Evolutionary conservation across 2,888 invertebrate genomes (phyloP), one percentile per base, ranked within the genome.

Genomic region (Neuroscelio doddi): DNA sequence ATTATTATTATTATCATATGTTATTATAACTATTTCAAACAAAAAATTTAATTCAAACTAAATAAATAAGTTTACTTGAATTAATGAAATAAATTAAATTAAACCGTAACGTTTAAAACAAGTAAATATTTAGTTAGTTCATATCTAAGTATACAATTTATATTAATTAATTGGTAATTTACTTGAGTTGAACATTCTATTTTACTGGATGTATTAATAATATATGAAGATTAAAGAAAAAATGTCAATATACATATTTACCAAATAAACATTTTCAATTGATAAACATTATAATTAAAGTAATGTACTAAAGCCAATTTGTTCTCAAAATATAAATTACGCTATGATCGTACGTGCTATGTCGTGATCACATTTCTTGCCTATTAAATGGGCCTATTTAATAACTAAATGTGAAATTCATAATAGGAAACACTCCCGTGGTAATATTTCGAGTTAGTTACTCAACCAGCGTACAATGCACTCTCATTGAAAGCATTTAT

Each of bases 391-490:
- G 15, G 38, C 44, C 41, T 46, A 45, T 53, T 55, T 55, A 61
- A 61, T 49, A 21, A 44, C 61, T 52, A 34, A 38, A 27, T 45
- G 29, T 32, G 51, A 39, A 46, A 56, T 65, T 49, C 47, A 52
- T 58, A 61, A 64, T 49, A 59, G 58, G 56, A 49, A 56, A 47
- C 52, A 50, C 55, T 51, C 45, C 17, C 50, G 53, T 38, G 56
- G 55, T 61, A 52, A 65, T 61, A 61, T 59, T 65, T 65, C 59
- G 65, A 61, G 65, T 65, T 56, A 51, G 65, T 65, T 65, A 65
- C 29, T 56, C 39, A 41, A 32, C 32, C 47, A 29, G 34, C 17
- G n/a, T 3, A 59, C 65, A 53, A 56, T 53, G 62, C 57, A 44
- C 24, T 45, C 57, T 55, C 66, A 58, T 58, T 66, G 42, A 5